These are phyloP conservation scores for Parauchenoglanis punctatus DNA, from an alignment of 2,797 vertebrate species.

Conservation along the genomic window DNA sequence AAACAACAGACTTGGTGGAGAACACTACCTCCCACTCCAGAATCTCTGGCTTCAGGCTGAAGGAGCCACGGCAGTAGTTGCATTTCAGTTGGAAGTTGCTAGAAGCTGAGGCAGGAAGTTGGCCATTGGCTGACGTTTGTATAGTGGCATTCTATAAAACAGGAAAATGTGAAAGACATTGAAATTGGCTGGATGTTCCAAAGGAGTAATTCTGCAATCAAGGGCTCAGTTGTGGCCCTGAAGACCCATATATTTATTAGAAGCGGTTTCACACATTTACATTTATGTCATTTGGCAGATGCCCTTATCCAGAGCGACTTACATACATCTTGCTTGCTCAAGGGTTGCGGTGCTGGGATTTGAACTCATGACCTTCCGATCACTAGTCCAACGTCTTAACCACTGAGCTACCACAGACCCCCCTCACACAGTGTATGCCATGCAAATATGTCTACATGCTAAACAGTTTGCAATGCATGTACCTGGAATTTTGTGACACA, in stretches of 20 bases:
- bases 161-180: not conserved
- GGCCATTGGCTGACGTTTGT: conserved; percentile 87
- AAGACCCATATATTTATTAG: not conserved
- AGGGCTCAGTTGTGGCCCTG: not conserved
- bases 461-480: conserved; percentile 4
- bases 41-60: conserved; percentile 91
- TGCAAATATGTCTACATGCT: not conserved
- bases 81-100: conserved; percentile 91
- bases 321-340: no score
- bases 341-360: no score
- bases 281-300: no score
- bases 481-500: conserved; percentile 99
- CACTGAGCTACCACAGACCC: no score
- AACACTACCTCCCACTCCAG: conserved; percentile 94
- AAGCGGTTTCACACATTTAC: no score
- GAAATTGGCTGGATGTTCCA: not conserved
- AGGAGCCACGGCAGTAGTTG: conserved; percentile 92
- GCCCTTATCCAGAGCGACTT: no score
- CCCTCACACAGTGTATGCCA: not conserved
- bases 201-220: no score
- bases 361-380: no score
- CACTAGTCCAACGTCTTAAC: no score
- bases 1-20: not conserved
- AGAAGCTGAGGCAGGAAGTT: conserved; percentile 75
- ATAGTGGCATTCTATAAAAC: conserved; percentile 82